These are phyloP conservation scores for Microtus pennsylvanicus DNA, from an alignment of 2,113 vertebrate genomes.

Conservation along the genomic window DNA sequence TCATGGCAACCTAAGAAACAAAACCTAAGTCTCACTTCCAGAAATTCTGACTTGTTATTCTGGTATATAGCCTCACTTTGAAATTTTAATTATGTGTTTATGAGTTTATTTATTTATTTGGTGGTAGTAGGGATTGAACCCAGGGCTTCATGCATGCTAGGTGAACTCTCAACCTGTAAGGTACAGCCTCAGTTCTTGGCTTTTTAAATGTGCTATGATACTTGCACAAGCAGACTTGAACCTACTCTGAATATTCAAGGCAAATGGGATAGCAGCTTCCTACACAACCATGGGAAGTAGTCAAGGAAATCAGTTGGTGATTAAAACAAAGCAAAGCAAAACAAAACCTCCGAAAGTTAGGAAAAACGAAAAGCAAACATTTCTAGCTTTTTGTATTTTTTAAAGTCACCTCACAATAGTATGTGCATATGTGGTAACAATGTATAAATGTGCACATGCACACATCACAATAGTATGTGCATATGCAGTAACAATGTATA, in stretches of 20 bases:
- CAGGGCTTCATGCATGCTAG: too few relatives aligned
- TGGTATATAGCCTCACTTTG: background rate
- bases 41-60: slow-evolving; percentile 34
- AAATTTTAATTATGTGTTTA: background rate
- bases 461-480: background rate
- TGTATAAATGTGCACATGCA: too few relatives aligned
- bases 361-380: background rate
- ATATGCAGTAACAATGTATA: too few relatives aligned
- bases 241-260: background rate
- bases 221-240: background rate
- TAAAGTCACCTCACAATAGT: slow-evolving; percentile 17
- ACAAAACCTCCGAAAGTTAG: background rate
- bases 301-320: slow-evolving; percentile 6
- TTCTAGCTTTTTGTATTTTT: background rate
- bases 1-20: background rate
- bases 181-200: background rate
- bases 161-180: background rate
- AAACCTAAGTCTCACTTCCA: background rate
- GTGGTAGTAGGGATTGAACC: background rate
- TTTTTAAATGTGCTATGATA: background rate
- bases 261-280: background rate
- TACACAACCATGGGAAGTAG: background rate
- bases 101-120: background rate
- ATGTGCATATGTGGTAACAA: too few relatives aligned
- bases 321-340: background rate